Percentiles rank a stretch among this genome's conserved stretches.
These are phyloP conservation scores for Drosophila siamana DNA, from an alignment of 2,888 invertebrate genomes.

Conservation along the genomic window DNA sequence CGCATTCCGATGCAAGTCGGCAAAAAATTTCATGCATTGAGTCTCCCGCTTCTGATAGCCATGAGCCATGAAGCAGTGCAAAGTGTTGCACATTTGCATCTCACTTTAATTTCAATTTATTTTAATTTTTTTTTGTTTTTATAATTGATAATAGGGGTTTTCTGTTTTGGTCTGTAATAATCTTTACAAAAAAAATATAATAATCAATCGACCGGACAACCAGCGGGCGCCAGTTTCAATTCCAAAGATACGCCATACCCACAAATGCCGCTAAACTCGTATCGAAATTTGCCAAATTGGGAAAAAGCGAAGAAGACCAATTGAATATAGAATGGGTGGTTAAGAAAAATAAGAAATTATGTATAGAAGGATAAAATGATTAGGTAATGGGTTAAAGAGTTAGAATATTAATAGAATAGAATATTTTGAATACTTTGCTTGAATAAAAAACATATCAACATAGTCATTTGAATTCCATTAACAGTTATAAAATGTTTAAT, in stretches of 20 bases:
- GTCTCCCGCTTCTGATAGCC: conserved; percentile 13
- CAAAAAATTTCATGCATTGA: conserved; percentile 70
- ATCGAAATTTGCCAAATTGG: conserved; percentile 73
- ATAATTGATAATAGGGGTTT: no score
- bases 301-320: conserved; percentile 43
- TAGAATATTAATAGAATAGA: no score
- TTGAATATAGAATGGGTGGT: conserved; percentile 56
- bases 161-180: conserved; percentile 17
- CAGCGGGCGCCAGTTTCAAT: conserved; percentile 67
- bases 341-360: no score
- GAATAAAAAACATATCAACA: no score
- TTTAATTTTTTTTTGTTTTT: conserved; percentile 44
- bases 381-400: no score
- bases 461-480: no score
- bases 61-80: conserved; percentile 78
- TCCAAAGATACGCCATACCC: conserved; percentile 71
- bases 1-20: conserved; percentile 78
- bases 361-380: no score
- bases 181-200: conserved; percentile 65
- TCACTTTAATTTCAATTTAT: conserved; percentile 68
- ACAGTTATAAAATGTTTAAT: no score
- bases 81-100: conserved; percentile 80
- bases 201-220: conserved; percentile 60
- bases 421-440: no score
- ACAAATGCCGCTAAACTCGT: conserved; percentile 60